Percentiles rank a stretch among this genome's conserved stretches.
Evolutionary conservation across 2,888 invertebrate genomes (phyloP).

Genomic region (Morinoia aosen): DNA sequence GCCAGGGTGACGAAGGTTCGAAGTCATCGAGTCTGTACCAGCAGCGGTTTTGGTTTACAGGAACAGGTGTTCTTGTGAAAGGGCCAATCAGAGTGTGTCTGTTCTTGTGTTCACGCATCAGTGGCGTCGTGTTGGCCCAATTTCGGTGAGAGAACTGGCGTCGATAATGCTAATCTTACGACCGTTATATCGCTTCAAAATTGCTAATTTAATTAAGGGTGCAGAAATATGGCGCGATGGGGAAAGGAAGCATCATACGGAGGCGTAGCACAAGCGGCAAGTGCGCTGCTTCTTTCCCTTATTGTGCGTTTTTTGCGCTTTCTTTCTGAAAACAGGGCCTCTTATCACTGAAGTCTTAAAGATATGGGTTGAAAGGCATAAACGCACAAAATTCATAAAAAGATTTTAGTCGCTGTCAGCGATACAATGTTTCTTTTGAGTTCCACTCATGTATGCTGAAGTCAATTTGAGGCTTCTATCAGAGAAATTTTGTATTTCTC

Average conservation of each 20-base stretch:
- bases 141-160: slow-evolving; percentile 15
- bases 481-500: too few relatives aligned
- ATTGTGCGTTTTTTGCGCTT: neutral
- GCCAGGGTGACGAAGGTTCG: neutral
- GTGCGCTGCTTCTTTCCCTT: neutral
- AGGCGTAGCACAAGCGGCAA: neutral
- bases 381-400: too few relatives aligned
- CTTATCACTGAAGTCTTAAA: neutral
- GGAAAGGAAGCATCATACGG: neutral
- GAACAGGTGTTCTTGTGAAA: slow-evolving; percentile 32
- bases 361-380: too few relatives aligned
- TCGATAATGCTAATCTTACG: slow-evolving; percentile 36
- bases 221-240: slow-evolving; percentile 31
- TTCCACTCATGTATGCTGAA: too few relatives aligned
- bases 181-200: slow-evolving; percentile 30
- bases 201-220: slow-evolving; percentile 30
- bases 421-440: too few relatives aligned
- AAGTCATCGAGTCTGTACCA: neutral
- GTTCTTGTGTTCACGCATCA: slow-evolving; percentile 22
- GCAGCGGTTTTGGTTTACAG: slow-evolving; percentile 24
- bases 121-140: neutral
- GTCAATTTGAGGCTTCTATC: too few relatives aligned
- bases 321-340: neutral
- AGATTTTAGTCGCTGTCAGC: too few relatives aligned
- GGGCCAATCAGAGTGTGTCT: slow-evolving; percentile 12